Base-by-base conservation (phyloP, 92 coral and sea anemone species). In the Parazoanthus swiftii region DNA sequence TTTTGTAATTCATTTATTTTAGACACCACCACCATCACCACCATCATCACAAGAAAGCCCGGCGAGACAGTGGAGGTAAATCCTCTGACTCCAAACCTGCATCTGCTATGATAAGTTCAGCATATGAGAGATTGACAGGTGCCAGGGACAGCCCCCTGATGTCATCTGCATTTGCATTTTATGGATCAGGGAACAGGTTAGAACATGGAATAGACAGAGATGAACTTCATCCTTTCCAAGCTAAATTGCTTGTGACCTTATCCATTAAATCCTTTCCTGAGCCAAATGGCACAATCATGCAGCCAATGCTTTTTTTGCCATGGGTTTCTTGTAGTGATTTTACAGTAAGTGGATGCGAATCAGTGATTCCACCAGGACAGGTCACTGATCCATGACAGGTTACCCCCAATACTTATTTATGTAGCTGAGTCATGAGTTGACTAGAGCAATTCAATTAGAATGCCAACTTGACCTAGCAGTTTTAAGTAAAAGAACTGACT, bases 11-110 rank as follows among this genome's bases (percentile, higher is more conserved):
- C 18, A 2, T 54, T 54, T 13, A 63, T 63, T 77, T 4, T 26
- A 86, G 91, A 38, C 92, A 79, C 54, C 85, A 74, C 29, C 90
- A 89, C 54, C 82, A 75, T 10, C 92, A 86, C 36, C 94, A 92
- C 44, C 94, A 90, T 74, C 93, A 91, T 81, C 83, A 88, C 59
- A 92, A 92, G 77, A 91, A 92, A 54, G 90, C 88, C 37, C 89
- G 91, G 77, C 77, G 80, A 33, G 88, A 91, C 23, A 88, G 86
- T 10, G 75, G 75, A 5, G 88, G 74, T 36, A 87, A 85, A 23
- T 43, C 87, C 20, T 46, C 79, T 13, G 91, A 88, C 79, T 42
- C 74, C 14, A 58, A 88, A 76, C 85, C 73, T 37, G 16, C 79
- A 2, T 88, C 88, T 33, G 2, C 93, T 65, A 85, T 89, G 38